Conservation (phyloP, 2,888 invertebrate species). For the Acanthococcus lagerstroemiae region DNA sequence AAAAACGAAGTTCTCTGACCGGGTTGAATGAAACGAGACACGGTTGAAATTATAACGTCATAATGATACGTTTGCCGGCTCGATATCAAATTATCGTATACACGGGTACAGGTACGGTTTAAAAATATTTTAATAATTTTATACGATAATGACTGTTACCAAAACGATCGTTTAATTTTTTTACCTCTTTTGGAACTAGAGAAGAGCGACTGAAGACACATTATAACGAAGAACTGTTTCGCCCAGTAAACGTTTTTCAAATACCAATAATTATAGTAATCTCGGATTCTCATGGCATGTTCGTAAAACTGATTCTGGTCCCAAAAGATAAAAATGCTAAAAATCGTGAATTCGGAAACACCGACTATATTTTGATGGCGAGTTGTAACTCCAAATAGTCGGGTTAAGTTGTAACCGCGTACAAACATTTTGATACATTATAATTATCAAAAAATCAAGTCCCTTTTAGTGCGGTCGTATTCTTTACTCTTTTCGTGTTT, state of each 20-base stretch:
- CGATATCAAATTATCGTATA: no score
- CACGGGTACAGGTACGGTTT: no score
- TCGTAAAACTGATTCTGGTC: not conserved
- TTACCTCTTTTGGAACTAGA: not conserved
- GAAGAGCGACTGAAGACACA: no score
- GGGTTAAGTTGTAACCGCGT: not conserved
- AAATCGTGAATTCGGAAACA: slow-evolving; percentile 7
- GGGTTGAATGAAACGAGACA: no score
- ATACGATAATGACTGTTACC: slow-evolving; percentile 2
- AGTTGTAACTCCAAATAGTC: not conserved
- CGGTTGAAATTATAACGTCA: not conserved
- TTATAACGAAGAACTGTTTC: not conserved
- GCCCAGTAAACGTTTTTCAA: not conserved
- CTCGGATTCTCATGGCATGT: slow-evolving; percentile 11
- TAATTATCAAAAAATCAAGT: not conserved
- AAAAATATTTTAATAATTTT: not conserved
- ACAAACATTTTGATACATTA: not conserved
- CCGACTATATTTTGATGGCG: not conserved
- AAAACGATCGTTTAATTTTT: slow-evolving; percentile 3
- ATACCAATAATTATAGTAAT: slow-evolving; percentile 5
- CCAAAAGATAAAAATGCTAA: not conserved
- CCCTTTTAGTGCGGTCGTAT: no score
- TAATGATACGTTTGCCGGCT: slow-evolving; percentile 2
- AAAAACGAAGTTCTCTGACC: no score
- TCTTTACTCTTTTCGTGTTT: no score